phyloP scores from a whole-genome alignment of 2,888 invertebrate genomes.

The Pristionchus arcanus region DNA sequence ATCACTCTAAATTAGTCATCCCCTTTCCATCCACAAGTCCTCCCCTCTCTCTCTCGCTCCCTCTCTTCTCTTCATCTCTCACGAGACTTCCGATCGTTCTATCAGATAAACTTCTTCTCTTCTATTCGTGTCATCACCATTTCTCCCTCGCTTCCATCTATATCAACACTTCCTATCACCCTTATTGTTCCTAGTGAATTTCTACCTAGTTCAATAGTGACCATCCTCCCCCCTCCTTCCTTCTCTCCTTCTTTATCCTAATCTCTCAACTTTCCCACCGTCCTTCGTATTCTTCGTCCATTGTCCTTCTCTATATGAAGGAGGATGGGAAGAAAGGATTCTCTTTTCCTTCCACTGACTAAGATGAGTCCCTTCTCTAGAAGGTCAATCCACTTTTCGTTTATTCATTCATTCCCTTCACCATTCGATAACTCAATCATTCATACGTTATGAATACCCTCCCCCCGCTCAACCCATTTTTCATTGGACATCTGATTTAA shows the following conservation, averaged over 20 bases:
- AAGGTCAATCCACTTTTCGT: neutral
- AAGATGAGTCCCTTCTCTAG: constrained; percentile 2
- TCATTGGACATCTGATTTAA: too few species aligned
- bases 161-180: neutral
- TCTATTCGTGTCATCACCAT: constrained; percentile 5
- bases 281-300: constrained; percentile 14
- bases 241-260: too few species aligned
- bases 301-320: neutral
- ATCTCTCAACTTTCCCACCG: constrained; percentile 33
- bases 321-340: neutral
- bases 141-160: neutral
- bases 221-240: neutral
- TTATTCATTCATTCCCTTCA: neutral
- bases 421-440: too few species aligned
- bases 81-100: constrained; percentile 23
- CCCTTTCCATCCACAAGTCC: neutral
- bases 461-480: too few species aligned
- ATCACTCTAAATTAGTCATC: neutral
- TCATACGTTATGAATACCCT: too few species aligned
- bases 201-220: neutral
- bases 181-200: neutral
- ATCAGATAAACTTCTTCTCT: constrained; percentile 25
- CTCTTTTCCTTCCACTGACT: neutral
- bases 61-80: constrained; percentile 27
- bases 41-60: neutral